Evolutionary conservation across 2,797 vertebrate species (phyloP), one percentile per base, ranked within the genome.

Genomic region (Pseudochromis fuscus): DNA sequence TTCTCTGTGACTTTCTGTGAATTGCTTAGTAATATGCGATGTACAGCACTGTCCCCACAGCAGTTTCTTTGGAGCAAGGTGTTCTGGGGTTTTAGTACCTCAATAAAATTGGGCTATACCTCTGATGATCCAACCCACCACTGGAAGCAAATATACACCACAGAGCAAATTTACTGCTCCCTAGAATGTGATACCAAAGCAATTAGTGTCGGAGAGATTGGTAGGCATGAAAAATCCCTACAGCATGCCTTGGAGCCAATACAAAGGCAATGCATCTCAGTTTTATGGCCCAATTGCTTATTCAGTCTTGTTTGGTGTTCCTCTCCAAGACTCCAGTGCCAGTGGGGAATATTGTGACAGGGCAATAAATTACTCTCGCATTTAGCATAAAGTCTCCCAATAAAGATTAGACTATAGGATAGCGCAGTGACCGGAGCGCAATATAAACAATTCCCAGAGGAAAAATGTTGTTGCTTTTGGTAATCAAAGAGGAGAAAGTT

Each of bases 171-270:
- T 91, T 94, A 94, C 82, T 71, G 83, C 87, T 90, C 92, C 92
- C 91, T 42, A 67, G 92, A 91, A 92, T 86, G 89, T 92, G 91
- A 93, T 94, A 92, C 91, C 87, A 87, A 94, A 89, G 93, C 93
- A 94, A 93, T 94, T 94, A 93, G 92, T 94, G 91, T 94, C 89
- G 75, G 73, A 73, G 84, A 94, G 92, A 93, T 91, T 93, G 91
- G 90, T 92, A 86, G 90, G 81, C 91, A 91, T 92, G 88, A 91
- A 90, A 93, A 91, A 91, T 86, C 90, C 86, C 85, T 88, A 78
- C 82, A 88, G 84, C 78, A 42, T 86, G 87, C 84, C 88, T 91
- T 58, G 30, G 86, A 92, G 90, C 85, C 88, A 85, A 87, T 88
- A 92, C 86, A 91, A 93, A 91, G 87, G 83, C 85, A 91, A 92